Evolutionary conservation across 2,888 invertebrate species (phyloP), one percentile per base, ranked within the genome.

Genomic region (Lordiphosa fenestrarum): DNA sequence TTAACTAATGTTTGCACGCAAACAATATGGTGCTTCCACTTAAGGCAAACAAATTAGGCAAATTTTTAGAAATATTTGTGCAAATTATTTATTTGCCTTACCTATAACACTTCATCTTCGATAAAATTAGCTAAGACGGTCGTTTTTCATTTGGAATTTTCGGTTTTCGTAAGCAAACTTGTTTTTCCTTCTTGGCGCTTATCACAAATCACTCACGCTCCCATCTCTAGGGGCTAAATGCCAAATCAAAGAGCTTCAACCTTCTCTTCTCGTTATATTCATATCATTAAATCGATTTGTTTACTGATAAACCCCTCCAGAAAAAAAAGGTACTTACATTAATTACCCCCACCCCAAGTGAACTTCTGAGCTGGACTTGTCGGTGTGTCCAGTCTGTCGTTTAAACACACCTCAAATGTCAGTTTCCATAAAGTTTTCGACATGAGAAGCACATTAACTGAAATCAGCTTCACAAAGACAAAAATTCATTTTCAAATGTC

Each of bases 381-480:
- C 30, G 5, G 6, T 68, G 46, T 47, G 35, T 12, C 10, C 42
- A 38, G 41, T 42, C 13, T 15, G 19, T 6, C 19, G 15, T 12
- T 10, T 69, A 83, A 85, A 77, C 86, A 86, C 86, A 86, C 86
- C 85, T 82, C 75, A 81, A 86, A 86, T 81, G 84, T 84, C 86
- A 86, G 73, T 69, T 86, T 73, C 73, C 73, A 86, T 74, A 73
- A 77, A 59, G 62, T 57, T 74, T 69, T 69, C 69, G 72, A 88
- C 88, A 87, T 74, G 78, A 73, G 86, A 87, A 88, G 82, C 88
- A 81, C 84, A 86, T 86, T 86, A 86, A 76, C 48, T 36, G 49
- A 44, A 12, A 30, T 25, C 25, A 10, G 30, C 30, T 46, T 56
- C 50, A 55, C 51, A 64, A 47, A 47, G 19, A 23, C 25, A n/a